These are phyloP conservation scores for Pempheris klunzingeri DNA, from an alignment of 2,797 vertebrate species.

Conservation along the genomic window DNA sequence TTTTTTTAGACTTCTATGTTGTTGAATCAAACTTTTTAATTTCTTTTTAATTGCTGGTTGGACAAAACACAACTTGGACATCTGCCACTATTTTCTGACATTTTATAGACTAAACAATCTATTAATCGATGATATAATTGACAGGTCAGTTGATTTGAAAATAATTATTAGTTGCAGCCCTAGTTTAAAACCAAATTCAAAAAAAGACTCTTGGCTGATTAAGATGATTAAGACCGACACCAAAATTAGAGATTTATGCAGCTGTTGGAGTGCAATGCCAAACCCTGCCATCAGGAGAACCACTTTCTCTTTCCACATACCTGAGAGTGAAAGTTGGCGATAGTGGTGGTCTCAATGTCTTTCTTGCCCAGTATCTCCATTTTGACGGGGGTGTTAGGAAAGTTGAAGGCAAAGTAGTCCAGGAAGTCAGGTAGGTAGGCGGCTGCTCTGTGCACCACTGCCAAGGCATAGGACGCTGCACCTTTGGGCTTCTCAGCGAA, in stretches of 20 bases:
- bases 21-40: background rate
- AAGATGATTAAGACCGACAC: too few species aligned
- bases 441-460: conserved; percentile 95
- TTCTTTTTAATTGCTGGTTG: background rate
- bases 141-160: background rate
- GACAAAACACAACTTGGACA: background rate
- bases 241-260: too few species aligned
- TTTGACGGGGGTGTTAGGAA: conserved; percentile 97
- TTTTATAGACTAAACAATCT: background rate
- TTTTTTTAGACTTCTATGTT: background rate
- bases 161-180: too few species aligned
- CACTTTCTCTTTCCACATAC: conserved; percentile 75
- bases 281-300: background rate
- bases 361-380: conserved; percentile 99
- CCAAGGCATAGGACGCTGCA: conserved; percentile 92
- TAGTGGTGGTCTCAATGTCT: conserved; percentile 99
- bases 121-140: background rate
- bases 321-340: conserved; percentile 98
- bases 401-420: conserved; percentile 99
- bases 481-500: conserved; percentile 93
- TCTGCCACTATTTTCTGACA: background rate
- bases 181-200: background rate
- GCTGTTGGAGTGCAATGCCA: background rate
- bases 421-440: conserved; percentile 97
- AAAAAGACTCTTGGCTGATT: too few species aligned